phyloP scores from a whole-genome alignment of 2,888 invertebrate genomes.

The Euplexia lucipara region DNA sequence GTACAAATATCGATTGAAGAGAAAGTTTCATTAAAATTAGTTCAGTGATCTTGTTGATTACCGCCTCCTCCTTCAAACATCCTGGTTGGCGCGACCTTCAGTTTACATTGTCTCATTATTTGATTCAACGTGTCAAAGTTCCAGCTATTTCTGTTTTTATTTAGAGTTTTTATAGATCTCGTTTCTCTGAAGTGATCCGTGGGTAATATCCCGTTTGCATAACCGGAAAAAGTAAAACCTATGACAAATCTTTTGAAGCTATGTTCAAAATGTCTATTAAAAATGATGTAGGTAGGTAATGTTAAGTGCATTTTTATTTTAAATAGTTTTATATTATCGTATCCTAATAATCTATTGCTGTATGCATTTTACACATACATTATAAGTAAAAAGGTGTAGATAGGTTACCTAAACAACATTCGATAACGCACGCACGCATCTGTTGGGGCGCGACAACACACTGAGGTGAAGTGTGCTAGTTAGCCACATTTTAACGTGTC shows the following conservation, averaged over 20 bases:
- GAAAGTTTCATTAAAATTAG: slow-evolving; percentile 56
- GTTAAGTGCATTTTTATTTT: too few species aligned
- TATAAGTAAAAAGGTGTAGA: too few species aligned
- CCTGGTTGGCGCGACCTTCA: slow-evolving; percentile 30
- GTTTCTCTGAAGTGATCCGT: slow-evolving; percentile 19
- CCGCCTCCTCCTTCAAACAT: slow-evolving; percentile 29
- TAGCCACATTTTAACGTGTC: too few species aligned
- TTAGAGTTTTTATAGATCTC: slow-evolving; percentile 21
- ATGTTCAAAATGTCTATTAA: too few species aligned
- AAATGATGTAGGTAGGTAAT: too few species aligned
- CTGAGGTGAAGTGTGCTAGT: too few species aligned
- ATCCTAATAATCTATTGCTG: too few species aligned
- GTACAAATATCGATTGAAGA: slow-evolving; percentile 12
- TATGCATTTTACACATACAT: too few species aligned
- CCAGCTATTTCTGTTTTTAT: slow-evolving; percentile 17
- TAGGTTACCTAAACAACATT: too few species aligned
- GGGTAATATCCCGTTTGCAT: slow-evolving; percentile 1
- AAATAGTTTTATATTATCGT: too few species aligned
- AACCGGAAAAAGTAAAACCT: slow-evolving; percentile 19
- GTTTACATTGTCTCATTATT: slow-evolving; percentile 13
- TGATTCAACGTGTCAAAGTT: slow-evolving; percentile 25
- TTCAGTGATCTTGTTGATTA: slow-evolving; percentile 49
- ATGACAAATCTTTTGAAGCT: slow-evolving; percentile 9
- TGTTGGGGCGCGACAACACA: too few species aligned
- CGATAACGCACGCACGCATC: too few species aligned